Base-by-base conservation (phyloP, 2,113 vertebrate species). In the mouse (Mus musculus) region DNA sequence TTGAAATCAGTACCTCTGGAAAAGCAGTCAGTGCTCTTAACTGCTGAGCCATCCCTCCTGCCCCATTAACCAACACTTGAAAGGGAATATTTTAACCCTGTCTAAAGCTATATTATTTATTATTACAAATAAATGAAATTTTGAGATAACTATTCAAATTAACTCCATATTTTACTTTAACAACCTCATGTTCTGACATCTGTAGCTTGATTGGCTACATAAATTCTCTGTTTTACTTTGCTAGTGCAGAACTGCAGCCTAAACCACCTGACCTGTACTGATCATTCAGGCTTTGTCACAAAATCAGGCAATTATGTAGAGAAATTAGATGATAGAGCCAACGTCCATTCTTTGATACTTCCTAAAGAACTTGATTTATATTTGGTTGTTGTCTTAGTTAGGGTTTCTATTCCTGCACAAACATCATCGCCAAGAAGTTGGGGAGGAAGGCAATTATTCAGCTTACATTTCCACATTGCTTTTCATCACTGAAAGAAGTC, bases 301-400 rank as follows among this genome's bases (percentile, higher is more conserved):
- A 94, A 89, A 54, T 95, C 46, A 86, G 59, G 76, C 67, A 96
- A 80, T 65, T 76, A 75, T 39, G 17, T 63, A 71, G 49, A 89
- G 67, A 78, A 67, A 69, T 81, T 92, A 78, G 33, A 59, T 30
- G 46, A 36, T 39, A 76, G 36, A 89, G 26, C 54, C 36, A 67
- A 42, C 52, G 82, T 93, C 19, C 19, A 8, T 89, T 93, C 39
- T 96, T 87, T 77, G 33, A 59, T 26, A 1, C 12, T 93, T 63
- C 65, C 76, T 26, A 90, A 13, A 85, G 63, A 77, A 65, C 92
- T 65, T 78, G 59, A 72, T 65, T 94, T 46, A 71, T 87, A 80
- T 28, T 49, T 49, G 49, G 49, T 49, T 49, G 72, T 91, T 71
- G 59, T 42, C 42, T 42, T 42, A 42, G 42, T 42, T 42, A 42